Conservation (phyloP, 2,797 vertebrate genomes). For the Lithobates sylvaticus region DNA sequence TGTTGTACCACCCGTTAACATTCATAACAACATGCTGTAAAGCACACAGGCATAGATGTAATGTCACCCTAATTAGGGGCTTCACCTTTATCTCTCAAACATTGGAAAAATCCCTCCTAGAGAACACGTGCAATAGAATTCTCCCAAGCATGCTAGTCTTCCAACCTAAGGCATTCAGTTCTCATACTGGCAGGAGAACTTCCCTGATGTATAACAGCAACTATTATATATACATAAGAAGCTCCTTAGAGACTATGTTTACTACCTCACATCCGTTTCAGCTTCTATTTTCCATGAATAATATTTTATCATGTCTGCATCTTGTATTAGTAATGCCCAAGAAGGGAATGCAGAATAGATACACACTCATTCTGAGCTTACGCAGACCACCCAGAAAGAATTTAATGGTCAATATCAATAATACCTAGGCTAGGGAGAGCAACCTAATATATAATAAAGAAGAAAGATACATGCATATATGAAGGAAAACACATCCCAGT, state of each 20-base stretch:
- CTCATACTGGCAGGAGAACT: not conserved
- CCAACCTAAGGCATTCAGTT: not conserved
- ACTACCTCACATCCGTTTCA: not conserved
- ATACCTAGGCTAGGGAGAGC: not conserved
- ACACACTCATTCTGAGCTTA: not conserved
- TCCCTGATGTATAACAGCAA: not conserved
- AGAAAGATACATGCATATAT: not conserved
- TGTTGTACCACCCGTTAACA: too few species aligned
- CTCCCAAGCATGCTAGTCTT: not conserved
- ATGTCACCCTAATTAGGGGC: too few species aligned
- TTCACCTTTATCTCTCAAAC: too few species aligned
- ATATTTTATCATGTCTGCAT: not conserved
- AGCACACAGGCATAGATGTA: too few species aligned
- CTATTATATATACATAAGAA: not conserved
- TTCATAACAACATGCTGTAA: too few species aligned
- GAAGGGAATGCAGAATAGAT: not conserved
- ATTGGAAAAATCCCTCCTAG: too few species aligned
- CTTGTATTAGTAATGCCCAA: not conserved
- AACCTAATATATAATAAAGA: not conserved
- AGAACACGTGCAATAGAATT: not conserved
- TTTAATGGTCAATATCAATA: conserved; percentile 2
- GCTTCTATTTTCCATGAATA: not conserved
- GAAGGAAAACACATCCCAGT: not conserved
- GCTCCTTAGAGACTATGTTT: not conserved
- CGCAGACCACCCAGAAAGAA: conserved; percentile 4